phyloP scores from a whole-genome alignment of 1,140 invertebrate species.

The Carposina sasakii region DNA sequence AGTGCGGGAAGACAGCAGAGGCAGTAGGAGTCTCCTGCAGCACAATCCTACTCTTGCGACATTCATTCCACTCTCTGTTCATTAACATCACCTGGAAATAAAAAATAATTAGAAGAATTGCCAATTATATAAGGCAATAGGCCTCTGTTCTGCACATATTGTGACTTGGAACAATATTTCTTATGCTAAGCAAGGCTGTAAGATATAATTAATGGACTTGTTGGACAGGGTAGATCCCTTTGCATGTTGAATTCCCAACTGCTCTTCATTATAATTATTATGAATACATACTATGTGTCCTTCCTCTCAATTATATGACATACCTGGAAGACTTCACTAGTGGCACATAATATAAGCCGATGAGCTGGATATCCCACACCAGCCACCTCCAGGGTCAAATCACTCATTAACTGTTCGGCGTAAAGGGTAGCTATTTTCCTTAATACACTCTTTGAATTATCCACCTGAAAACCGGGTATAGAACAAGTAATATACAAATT shows the following conservation, averaged over 20 bases:
- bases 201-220: too few species aligned
- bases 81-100: slow-evolving; percentile 90
- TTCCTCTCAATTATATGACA: slow-evolving; percentile 5
- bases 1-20: slow-evolving; percentile 88
- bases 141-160: too few species aligned
- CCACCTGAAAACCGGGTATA: slow-evolving; percentile 75
- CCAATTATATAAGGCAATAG: slow-evolving; percentile 1
- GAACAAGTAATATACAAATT: background rate
- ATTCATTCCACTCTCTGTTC: slow-evolving; percentile 94
- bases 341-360: slow-evolving; percentile 93
- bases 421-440: slow-evolving; percentile 88
- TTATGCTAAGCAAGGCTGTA: too few species aligned
- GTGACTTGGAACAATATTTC: too few species aligned
- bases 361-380: slow-evolving; percentile 89
- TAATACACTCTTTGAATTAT: slow-evolving; percentile 85
- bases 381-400: slow-evolving; percentile 87
- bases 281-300: too few species aligned
- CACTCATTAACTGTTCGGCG: slow-evolving; percentile 88
- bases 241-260: too few species aligned
- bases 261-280: too few species aligned
- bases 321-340: slow-evolving; percentile 96
- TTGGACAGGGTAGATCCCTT: too few species aligned
- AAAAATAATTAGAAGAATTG: slow-evolving; percentile 2
- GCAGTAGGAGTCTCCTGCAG: slow-evolving; percentile 90
- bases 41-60: slow-evolving; percentile 86